phyloP scores from a whole-genome alignment of 2,888 invertebrate species.

The Steinernema carpocapsae region DNA sequence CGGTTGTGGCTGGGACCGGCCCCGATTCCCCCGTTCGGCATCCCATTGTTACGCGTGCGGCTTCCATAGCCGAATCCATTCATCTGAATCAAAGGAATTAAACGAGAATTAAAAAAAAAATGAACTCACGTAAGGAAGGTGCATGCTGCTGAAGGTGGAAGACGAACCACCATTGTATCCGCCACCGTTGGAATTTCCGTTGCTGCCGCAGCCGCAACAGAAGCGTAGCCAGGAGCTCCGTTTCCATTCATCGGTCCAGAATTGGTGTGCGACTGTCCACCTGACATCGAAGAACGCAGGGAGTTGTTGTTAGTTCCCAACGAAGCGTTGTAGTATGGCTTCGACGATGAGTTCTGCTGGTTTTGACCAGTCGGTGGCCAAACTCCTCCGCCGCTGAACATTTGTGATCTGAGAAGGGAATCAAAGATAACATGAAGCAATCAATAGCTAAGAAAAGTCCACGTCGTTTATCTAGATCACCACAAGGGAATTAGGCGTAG shows the following conservation, averaged over 20 bases:
- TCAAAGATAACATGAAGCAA: neutral
- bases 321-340: conserved; percentile 8
- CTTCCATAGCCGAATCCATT: conserved; percentile 20
- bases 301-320: neutral
- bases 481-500: neutral
- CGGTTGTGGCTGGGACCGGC: conserved; percentile 13
- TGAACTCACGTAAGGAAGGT: conserved; percentile 5
- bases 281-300: conserved; percentile 4
- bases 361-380: neutral
- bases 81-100: neutral
- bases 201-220: conserved; percentile 1
- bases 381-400: conserved; percentile 19
- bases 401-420: conserved; percentile 29
- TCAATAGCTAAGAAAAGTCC: too few species aligned
- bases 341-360: conserved; percentile 21
- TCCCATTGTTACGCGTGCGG: neutral
- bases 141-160: neutral
- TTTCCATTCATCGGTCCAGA: conserved; percentile 17
- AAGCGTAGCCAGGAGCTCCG: conserved; percentile 22
- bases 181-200: neutral
- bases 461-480: too few species aligned
- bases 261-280: neutral
- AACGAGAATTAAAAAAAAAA: too few species aligned
- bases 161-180: neutral
- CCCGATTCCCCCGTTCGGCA: conserved; percentile 14